These are phyloP conservation scores for Agelas oroides DNA, from an alignment of 37 sponge, comb jelly and placozoan genomes.

Conservation along the genomic window DNA sequence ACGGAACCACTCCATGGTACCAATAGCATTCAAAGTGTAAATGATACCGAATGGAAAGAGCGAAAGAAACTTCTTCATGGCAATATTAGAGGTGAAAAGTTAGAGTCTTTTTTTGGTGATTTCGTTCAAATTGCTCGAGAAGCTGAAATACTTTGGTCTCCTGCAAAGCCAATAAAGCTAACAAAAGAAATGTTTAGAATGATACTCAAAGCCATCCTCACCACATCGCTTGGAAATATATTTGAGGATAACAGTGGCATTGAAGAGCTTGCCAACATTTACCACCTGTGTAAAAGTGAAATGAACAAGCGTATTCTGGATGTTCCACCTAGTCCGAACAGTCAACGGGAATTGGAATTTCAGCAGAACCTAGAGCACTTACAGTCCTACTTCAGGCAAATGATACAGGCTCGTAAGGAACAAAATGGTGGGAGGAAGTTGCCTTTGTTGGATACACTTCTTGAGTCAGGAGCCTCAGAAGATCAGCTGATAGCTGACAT, in stretches of 20 bases:
- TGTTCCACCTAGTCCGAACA: conserved; percentile 9
- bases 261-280: conserved; percentile 21
- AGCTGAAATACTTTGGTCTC: conserved; percentile 10
- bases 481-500: conserved; percentile 33
- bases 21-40: conserved; percentile 28
- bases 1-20: conserved; percentile 43
- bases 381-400: conserved; percentile 12
- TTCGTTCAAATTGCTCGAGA: conserved; percentile 45
- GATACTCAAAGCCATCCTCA: conserved; percentile 19
- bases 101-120: conserved; percentile 44
- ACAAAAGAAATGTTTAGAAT: conserved; percentile 24
- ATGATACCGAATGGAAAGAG: conserved; percentile 45
- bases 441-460: conserved; percentile 39
- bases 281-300: conserved; percentile 42
- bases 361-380: conserved; percentile 11
- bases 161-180: neutral
- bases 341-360: conserved; percentile 25
- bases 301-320: conserved; percentile 33
- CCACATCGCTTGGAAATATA: conserved; percentile 53
- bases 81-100: conserved; percentile 20
- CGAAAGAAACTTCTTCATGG: conserved; percentile 40
- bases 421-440: neutral
- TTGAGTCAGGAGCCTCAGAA: conserved; percentile 26
- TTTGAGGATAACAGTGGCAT: conserved; percentile 53
- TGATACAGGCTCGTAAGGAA: conserved; percentile 12